Base-by-base conservation (phyloP, 2,888 invertebrate species). In the Ligdia adustata region DNA sequence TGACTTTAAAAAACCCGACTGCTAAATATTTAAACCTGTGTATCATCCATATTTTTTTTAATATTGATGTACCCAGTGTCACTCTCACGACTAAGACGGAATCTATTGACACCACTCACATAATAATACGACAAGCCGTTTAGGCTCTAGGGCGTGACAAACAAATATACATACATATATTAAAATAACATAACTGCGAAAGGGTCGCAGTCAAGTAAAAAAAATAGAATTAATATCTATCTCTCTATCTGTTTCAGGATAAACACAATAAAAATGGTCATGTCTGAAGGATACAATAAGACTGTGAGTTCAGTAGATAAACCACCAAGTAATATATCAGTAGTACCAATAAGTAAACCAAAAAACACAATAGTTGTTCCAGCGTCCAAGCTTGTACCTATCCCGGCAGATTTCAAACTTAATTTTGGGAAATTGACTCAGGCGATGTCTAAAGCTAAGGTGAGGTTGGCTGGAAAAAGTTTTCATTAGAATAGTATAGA, bases 331-430 rank as follows among this genome's bases (percentile, higher is more conserved):
- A 6, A 3, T 4, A 12, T 11, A n/a, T 3, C 13, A 9, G 0
- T 24, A 32, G 12, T 20, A 22, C 6, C 1, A 2, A n/a, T 22
- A 7, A 22, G 22, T 7, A 22, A 22, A 22, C 6, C 1, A 2
- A n/a, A n/a, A 7, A 22, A n/a, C 7, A 22, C 6, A 22, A n/a
- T 22, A n/a, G 82, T 88, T 22, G 56, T 89, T 40, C 82, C 88
- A n/a, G 84, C 84, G 0, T 86, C 88, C 0, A 89, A 89, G 46
- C 48, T 90, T 4, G 79, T 81, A 9, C 86, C 90, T 0, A 34
- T 90, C 20, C 86, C 90, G 0, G 69, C 87, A 0, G 79, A 83
- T 44, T 82, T 78, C 18, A 64, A 83, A 4, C 56, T 86, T 0
- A 76, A 79, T 47, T 59, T 75, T 1, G 72, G 64, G 0, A 75